phyloP scores from a whole-genome alignment of 2,113 vertebrate genomes.

The Cyanocitta stelleri region DNA sequence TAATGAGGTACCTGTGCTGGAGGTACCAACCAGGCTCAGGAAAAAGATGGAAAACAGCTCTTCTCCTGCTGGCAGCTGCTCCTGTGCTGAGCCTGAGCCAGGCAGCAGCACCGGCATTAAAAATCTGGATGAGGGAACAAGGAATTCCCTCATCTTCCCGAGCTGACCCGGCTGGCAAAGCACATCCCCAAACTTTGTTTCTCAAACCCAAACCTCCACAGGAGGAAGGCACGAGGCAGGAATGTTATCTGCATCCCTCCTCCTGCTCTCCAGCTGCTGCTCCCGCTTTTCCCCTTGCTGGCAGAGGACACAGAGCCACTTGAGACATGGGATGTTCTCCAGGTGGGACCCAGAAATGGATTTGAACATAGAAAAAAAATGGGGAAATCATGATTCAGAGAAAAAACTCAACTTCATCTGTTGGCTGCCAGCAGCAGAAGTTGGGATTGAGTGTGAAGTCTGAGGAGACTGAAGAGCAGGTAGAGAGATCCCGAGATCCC shows the following conservation, averaged over 20 bases:
- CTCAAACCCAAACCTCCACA: background rate
- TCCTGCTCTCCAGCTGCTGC: background rate
- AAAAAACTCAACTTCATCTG: background rate
- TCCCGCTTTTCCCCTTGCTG: accelerated
- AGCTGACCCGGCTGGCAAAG: background rate
- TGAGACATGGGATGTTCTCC: background rate
- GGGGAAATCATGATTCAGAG: background rate
- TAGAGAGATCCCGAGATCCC: background rate
- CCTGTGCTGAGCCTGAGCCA: background rate
- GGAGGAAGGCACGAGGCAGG: background rate
- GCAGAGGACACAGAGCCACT: background rate
- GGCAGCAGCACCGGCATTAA: background rate
- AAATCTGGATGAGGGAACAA: background rate
- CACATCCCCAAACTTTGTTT: background rate
- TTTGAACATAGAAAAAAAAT: no score
- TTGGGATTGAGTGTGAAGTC: background rate
- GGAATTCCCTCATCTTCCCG: background rate
- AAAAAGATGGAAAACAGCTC: background rate
- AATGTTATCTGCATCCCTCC: no score
- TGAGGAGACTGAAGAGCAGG: background rate
- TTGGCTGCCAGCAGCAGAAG: background rate
- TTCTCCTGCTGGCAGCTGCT: background rate
- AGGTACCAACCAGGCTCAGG: background rate
- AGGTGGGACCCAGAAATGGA: background rate
- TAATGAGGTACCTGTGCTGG: accelerated